A percentile compares a stretch with the other conserved stretches of the same genome.
Conservation (phyloP, 2,888 invertebrate genomes). For the Pomacea canaliculata region DNA sequence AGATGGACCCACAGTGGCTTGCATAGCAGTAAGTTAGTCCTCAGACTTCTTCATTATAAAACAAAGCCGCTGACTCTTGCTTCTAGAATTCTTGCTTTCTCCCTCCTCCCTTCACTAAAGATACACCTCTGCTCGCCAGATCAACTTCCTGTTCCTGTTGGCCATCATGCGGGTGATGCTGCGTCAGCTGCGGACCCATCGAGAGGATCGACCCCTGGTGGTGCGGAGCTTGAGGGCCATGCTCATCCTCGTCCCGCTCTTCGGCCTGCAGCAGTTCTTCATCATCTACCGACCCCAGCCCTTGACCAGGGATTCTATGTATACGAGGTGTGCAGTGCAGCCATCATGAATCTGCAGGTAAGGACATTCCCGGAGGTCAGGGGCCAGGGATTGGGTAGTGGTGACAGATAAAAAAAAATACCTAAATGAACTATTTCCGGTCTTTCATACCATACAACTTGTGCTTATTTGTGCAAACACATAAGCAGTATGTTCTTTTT, state of each 20-base stretch:
- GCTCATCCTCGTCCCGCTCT: conserved; percentile 64
- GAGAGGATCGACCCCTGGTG: conserved; percentile 4
- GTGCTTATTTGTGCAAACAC: too few species aligned
- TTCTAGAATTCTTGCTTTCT: too few species aligned
- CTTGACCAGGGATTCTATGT: conserved; percentile 37
- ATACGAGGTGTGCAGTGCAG: conserved; percentile 54
- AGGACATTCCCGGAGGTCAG: background rate
- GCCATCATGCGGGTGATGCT: conserved; percentile 23
- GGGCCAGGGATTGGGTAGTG: too few species aligned
- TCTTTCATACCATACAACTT: too few species aligned
- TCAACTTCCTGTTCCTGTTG: conserved; percentile 23
- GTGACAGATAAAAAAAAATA: too few species aligned
- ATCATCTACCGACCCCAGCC: conserved; percentile 61
- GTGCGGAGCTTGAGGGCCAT: conserved; percentile 61
- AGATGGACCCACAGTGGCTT: conserved; percentile 50
- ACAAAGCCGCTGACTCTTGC: too few species aligned
- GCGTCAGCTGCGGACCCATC: conserved; percentile 18
- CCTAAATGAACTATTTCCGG: too few species aligned
- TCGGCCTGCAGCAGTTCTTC: conserved; percentile 63
- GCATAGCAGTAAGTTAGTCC: conserved; percentile 51
- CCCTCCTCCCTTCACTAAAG: too few species aligned
- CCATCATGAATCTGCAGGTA: conserved; percentile 63
- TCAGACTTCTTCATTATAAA: too few species aligned
- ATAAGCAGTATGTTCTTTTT: too few species aligned
- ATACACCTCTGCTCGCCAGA: background rate